phyloP scores from a whole-genome alignment of 1,140 invertebrate genomes.

The Lepidurus couesii region DNA sequence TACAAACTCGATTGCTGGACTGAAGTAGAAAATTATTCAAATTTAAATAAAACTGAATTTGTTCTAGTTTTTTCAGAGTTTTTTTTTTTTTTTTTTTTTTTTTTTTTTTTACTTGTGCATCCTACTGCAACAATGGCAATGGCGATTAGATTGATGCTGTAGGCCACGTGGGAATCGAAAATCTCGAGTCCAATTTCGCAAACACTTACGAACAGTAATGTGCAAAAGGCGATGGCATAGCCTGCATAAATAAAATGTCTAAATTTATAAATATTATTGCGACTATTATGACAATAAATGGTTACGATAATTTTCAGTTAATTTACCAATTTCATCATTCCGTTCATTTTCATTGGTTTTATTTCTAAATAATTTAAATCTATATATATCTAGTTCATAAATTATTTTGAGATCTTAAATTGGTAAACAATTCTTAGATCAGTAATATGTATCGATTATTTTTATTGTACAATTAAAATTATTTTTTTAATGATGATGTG shows the following conservation, averaged over 20 bases:
- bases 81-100: conserved; percentile 41
- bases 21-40: conserved; percentile 42
- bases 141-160: conserved; percentile 73
- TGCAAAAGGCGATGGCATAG: conserved; percentile 72
- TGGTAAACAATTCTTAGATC: too few species aligned
- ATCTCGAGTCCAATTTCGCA: conserved; percentile 79
- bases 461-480: too few species aligned
- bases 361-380: too few species aligned
- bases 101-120: conserved; percentile 62
- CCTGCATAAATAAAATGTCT: conserved; percentile 50
- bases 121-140: conserved; percentile 79
- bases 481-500: too few species aligned
- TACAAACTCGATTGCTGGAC: conserved; percentile 92
- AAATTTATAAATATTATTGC: too few species aligned
- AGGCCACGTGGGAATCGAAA: conserved; percentile 62
- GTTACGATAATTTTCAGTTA: too few species aligned
- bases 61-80: not conserved
- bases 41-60: conserved; percentile 23
- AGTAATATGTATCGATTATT: too few species aligned
- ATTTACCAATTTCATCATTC: too few species aligned
- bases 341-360: too few species aligned
- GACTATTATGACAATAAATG: too few species aligned
- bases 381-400: too few species aligned
- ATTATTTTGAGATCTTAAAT: too few species aligned
- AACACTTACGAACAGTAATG: conserved; percentile 70